phyloP scores from a whole-genome alignment of 2,888 invertebrate species.

The Aleiodes testaceus region DNA sequence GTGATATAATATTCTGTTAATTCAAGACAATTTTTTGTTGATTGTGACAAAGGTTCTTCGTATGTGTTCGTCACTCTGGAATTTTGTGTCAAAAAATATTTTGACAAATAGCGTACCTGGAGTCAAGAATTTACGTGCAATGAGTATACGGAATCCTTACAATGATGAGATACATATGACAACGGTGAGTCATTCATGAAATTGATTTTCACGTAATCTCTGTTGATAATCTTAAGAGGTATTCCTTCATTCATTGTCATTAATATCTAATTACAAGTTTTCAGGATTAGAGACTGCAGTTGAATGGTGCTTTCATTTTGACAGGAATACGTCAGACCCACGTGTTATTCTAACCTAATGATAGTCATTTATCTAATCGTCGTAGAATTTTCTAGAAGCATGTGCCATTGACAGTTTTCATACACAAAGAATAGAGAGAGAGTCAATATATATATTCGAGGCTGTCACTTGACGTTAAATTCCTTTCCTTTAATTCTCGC shows the following conservation, averaged over 20 bases:
- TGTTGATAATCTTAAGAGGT: neutral
- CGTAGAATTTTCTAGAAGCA: constrained; percentile 3
- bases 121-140: constrained; percentile 52
- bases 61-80: constrained; percentile 15
- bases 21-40: neutral
- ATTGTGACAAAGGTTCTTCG: neutral
- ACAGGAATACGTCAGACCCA: neutral
- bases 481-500: too few relatives aligned
- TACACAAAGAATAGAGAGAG: too few relatives aligned
- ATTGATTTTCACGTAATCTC: constrained; percentile 6
- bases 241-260: constrained; percentile 33
- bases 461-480: neutral
- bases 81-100: neutral
- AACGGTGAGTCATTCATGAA: constrained; percentile 58
- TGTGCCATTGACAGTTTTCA: constrained; percentile 3
- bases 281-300: neutral
- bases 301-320: neutral
- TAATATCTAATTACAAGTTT: too few relatives aligned
- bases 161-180: constrained; percentile 67
- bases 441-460: neutral
- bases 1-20: too few relatives aligned
- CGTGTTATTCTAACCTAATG: constrained; percentile 12
- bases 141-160: constrained; percentile 52
- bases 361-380: neutral
- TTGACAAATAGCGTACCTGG: constrained; percentile 11